Base-by-base conservation (phyloP, 2,888 invertebrate species). In the Oegoconia quadripuncta region DNA sequence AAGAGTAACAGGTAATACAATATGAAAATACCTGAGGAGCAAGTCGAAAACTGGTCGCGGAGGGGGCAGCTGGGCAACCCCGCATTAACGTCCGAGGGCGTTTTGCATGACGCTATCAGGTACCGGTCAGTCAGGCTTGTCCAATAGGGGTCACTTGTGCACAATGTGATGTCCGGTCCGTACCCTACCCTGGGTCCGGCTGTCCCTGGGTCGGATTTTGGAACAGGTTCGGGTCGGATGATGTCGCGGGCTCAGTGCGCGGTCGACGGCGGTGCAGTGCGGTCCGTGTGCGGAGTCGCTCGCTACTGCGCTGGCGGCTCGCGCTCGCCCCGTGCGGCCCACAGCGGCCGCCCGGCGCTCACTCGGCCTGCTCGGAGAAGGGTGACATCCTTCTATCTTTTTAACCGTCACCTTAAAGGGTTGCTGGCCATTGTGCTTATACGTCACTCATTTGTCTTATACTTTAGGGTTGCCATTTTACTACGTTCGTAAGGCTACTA, bases 311-410 rank as follows among this genome's bases (percentile, higher is more conserved):
- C 43, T 51, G 52, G 59, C 52, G 58, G 56, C 47, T 64, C 66
- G 62, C 58, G 53, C 58, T 50, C 46, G 69, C 68, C 68, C 64
- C 70, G 55, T 68, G 55, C 67, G 27, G 34, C 20, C 36, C 16
- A 9, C 17, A 7, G 25, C 23, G 35, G 63, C 46, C 60, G 13
- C 51, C n/a, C 38, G 48, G 44, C 51, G 55, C 68, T 64, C 71
- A 65, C 71, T 67, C 63, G 58, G 55, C 61, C 54, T 57, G 58
- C 63, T 50, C 51, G 66, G 77, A 79, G 84, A 84, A 84, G 86
- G 86, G 84, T 83, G 81, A 81, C 79, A 83, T 66, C 62, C 59
- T 66, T 78, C 82, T 78, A 81, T 80, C 70, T 76, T 64, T 64
- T 79, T 77, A 69, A 75, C 65, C 57, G 42, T 42, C 45, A 48